Percentiles rank a stretch among this genome's conserved stretches.
These are phyloP conservation scores for Eilema depressum DNA, from an alignment of 2,888 invertebrate genomes.

Conservation along the genomic window DNA sequence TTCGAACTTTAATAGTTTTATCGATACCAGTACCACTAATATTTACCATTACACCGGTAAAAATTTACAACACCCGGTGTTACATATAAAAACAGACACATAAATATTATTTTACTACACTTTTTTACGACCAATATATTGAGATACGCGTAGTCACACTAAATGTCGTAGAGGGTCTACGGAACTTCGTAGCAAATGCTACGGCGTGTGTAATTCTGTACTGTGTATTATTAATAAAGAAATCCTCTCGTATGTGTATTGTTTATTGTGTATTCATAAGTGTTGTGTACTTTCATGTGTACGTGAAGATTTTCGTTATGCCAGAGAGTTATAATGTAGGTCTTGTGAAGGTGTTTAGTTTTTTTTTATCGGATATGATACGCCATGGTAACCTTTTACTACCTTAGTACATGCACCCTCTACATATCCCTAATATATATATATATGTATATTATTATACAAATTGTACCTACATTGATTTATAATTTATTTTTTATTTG, in stretches of 20 bases:
- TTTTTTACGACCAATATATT: constrained; percentile 53
- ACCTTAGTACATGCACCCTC: too few species aligned
- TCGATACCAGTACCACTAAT: background rate
- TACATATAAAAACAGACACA: constrained; percentile 42
- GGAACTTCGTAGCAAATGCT: constrained; percentile 59
- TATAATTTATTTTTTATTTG: too few species aligned
- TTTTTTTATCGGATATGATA: background rate
- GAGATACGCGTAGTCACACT: constrained; percentile 47
- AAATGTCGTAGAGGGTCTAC: constrained; percentile 61
- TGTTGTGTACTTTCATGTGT: constrained; percentile 7
- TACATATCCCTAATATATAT: too few species aligned
- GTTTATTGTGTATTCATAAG: constrained; percentile 23
- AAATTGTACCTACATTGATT: too few species aligned
- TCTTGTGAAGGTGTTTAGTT: background rate
- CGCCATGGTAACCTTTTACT: too few species aligned
- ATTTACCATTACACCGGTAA: constrained; percentile 6
- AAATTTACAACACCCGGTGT: constrained; percentile 23
- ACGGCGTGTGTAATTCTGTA: constrained; percentile 33
- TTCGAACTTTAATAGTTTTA: background rate
- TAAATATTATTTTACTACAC: constrained; percentile 55
- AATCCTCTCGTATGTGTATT: constrained; percentile 17
- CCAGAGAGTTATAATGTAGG: constrained; percentile 2
- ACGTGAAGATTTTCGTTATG: constrained; percentile 1
- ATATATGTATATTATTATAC: too few species aligned
- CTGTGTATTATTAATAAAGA: constrained; percentile 24